Evolutionary conservation across 2,888 invertebrate species (phyloP).

Genomic region (Agrotis exclamationis): DNA sequence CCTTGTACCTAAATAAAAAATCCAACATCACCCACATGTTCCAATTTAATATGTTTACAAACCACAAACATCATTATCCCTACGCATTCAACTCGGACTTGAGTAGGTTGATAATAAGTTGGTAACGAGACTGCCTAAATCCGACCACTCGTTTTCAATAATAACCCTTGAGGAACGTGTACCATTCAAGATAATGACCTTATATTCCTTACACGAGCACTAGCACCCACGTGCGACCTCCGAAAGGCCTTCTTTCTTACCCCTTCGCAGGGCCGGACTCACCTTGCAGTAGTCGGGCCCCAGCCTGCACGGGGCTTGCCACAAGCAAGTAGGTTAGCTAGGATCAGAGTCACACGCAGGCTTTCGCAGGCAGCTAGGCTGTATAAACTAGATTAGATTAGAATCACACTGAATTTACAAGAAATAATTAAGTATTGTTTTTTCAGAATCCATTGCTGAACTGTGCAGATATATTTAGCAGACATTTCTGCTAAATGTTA

Average conservation of each 20-base stretch:
- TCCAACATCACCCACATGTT: neutral
- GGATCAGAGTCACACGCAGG: too few relatives aligned
- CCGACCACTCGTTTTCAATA: constrained; percentile 26
- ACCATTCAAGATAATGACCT: constrained; percentile 48
- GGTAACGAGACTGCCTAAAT: constrained; percentile 33
- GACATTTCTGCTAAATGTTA: too few relatives aligned
- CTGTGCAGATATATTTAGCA: too few relatives aligned
- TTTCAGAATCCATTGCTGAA: too few relatives aligned
- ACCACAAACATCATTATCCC: constrained; percentile 21
- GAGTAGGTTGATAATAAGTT: constrained; percentile 35
- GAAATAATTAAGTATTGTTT: too few relatives aligned
- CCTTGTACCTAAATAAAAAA: too few relatives aligned
- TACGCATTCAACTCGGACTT: constrained; percentile 26
- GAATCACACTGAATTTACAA: too few relatives aligned
- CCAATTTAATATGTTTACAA: constrained; percentile 4
- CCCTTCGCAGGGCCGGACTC: constrained; percentile 10
- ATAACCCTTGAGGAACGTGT: constrained; percentile 44
- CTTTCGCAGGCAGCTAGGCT: too few relatives aligned
- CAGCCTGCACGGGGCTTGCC: too few relatives aligned
- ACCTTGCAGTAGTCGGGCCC: too few relatives aligned
- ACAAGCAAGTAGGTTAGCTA: too few relatives aligned
- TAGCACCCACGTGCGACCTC: constrained; percentile 60
- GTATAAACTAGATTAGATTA: too few relatives aligned
- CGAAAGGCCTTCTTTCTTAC: constrained; percentile 38
- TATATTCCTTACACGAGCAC: constrained; percentile 58